phyloP scores from a whole-genome alignment of 2,797 vertebrate species.

The Parambassis ranga region DNA sequence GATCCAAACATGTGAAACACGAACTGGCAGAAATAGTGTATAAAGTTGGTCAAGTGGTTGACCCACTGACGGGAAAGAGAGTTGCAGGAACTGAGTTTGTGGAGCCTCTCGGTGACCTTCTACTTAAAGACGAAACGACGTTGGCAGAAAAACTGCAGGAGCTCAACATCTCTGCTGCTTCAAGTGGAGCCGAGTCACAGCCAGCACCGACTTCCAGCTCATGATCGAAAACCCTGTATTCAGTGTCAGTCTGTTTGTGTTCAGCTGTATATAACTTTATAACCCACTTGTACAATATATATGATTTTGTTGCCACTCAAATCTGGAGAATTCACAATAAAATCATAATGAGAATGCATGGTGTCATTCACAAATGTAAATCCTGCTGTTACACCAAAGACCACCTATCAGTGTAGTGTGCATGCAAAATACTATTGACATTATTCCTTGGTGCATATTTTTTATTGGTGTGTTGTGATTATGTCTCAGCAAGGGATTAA shows the following conservation, averaged over 20 bases:
- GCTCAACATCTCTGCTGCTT: slow-evolving; percentile 79
- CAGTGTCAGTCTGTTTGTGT: slow-evolving; percentile 16
- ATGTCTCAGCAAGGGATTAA: too few species aligned
- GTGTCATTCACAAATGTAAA: background rate
- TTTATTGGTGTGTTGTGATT: too few species aligned
- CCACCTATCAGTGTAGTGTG: too few species aligned
- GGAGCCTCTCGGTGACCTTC: slow-evolving; percentile 79
- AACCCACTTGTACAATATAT: slow-evolving; percentile 1
- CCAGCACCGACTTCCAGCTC: slow-evolving; percentile 19
- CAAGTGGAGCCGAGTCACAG: slow-evolving; percentile 20
- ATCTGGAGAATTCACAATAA: slow-evolving; percentile 39
- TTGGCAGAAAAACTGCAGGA: slow-evolving; percentile 84
- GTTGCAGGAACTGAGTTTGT: slow-evolving; percentile 86
- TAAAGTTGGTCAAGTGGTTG: slow-evolving; percentile 92
- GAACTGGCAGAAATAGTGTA: slow-evolving; percentile 92
- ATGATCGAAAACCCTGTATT: slow-evolving; percentile 16
- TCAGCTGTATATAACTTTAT: slow-evolving; percentile 15
- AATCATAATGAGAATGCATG: background rate
- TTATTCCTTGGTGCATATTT: too few species aligned
- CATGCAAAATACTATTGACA: too few species aligned
- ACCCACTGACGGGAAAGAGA: slow-evolving; percentile 89
- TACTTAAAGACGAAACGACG: slow-evolving; percentile 56
- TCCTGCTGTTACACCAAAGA: too few species aligned
- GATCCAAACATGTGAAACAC: slow-evolving; percentile 92
- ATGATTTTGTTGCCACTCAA: background rate